Evolutionary conservation across 2,888 invertebrate species (phyloP), one percentile per base, ranked within the genome.

Genomic region (Stenolophus ochropezus): DNA sequence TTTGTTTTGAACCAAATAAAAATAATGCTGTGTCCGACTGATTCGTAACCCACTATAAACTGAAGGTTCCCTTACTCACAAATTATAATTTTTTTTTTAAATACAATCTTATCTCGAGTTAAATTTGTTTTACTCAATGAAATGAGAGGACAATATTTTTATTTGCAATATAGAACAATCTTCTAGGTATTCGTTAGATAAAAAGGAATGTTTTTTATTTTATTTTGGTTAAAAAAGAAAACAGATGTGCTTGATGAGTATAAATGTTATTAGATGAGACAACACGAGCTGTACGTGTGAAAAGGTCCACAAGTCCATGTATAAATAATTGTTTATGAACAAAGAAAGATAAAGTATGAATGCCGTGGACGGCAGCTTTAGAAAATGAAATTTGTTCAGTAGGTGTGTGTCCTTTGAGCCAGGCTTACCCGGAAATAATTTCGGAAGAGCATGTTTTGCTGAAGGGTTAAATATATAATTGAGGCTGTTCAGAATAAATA

Each of bases 401-500:
- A 42, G 33, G 33, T 42, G 33, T 42, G 4, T 18, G 56, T 56
- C 56, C 61, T 25, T 61, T 61, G 61, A 4, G 18, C 11, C 21
- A 25, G 61, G 14, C 27, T 14, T 5, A 5, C 23, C 11, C 25
- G 61, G 23, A 61, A 25, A 61, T 61, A 61, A 61, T 61, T 61
- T 61, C 14, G 61, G 25, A 61, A 61, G 25, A 61, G 61, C 61
- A n/a, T 61, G 61, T 61, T 61, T 25, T n/a, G 69, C 69, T 49
- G 27, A 73, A 73, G 49, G 73, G 49, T 73, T 73, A 49, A 49
- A 49, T 49, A 73, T 73, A 73, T 73, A 73, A 73, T 49, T 49
- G 73, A 49, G 27, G 73, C 49, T 20, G 21, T 27, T 73, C 47
- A 73, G 73, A 49, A 73, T 73, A 73, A 49, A 73, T 73, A 73